Evolutionary conservation across 2,113 vertebrate genomes (phyloP).

Genomic region (Hoplias malabaricus): DNA sequence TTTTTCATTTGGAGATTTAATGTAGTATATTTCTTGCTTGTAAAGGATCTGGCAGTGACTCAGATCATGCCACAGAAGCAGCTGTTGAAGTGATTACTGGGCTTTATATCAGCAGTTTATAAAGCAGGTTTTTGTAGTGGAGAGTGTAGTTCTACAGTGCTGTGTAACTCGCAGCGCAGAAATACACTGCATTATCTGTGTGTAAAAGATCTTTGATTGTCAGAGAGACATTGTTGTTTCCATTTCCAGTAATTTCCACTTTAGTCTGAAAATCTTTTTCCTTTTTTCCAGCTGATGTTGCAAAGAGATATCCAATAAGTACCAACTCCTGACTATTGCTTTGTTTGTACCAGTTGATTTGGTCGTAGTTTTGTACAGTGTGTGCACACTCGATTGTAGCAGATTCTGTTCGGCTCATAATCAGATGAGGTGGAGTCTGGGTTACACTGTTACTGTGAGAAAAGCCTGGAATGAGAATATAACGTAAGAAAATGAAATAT

Average conservation of each 20-base stretch:
- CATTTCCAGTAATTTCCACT: slow-evolving; percentile 20
- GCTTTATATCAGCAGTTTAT: no score
- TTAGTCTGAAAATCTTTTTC: not conserved
- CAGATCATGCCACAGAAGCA: no score
- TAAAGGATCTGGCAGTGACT: no score
- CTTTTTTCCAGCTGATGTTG: not conserved
- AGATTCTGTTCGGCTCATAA: not conserved
- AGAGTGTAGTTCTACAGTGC: not conserved
- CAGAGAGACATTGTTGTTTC: slow-evolving; percentile 9
- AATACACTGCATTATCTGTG: slow-evolving; percentile 33
- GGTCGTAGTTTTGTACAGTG: not conserved
- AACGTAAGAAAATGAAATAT: no score
- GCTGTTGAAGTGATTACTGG: no score
- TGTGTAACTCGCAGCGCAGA: slow-evolving; percentile 43
- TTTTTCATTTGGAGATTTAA: no score
- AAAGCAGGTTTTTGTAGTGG: no score
- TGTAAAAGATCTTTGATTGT: not conserved
- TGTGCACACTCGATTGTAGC: slow-evolving; percentile 21
- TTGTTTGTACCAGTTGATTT: slow-evolving; percentile 37
- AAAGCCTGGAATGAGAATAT: not conserved
- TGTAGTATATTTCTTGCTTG: no score
- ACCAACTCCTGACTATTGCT: not conserved
- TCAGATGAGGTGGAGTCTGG: slow-evolving; percentile 17
- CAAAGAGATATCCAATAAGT: slow-evolving; percentile 15
- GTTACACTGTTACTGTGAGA: not conserved